phyloP scores from a whole-genome alignment of 2,113 vertebrate species.

The Paradoxurus hermaphroditus region DNA sequence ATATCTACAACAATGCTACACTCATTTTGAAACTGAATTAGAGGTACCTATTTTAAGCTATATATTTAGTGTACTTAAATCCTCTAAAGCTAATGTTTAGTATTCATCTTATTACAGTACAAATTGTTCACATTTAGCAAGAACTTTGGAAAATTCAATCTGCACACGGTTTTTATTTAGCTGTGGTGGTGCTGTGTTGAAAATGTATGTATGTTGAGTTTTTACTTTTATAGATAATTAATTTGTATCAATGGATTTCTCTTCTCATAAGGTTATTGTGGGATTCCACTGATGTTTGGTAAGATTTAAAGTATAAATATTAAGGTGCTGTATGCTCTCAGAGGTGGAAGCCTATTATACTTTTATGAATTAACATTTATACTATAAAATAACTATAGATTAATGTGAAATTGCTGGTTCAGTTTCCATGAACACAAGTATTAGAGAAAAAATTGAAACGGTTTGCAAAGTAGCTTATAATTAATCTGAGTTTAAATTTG shows the following conservation, averaged over 20 bases:
- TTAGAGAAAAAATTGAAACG: background rate
- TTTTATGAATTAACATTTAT: slow-evolving; percentile 23
- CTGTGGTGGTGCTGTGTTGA: background rate
- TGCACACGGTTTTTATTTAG: background rate
- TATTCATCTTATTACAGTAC: background rate
- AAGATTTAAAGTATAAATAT: slow-evolving; percentile 39
- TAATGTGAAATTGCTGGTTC: background rate
- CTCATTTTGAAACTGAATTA: slow-evolving; percentile 3
- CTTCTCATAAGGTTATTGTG: background rate
- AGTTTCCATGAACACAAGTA: background rate
- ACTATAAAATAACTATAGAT: slow-evolving; percentile 7
- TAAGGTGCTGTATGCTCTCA: background rate
- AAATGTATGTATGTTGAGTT: background rate
- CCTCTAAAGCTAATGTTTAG: background rate
- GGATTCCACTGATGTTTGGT: slow-evolving; percentile 28
- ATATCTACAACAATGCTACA: background rate
- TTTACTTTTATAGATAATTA: slow-evolving; percentile 45
- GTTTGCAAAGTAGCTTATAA: slow-evolving; percentile 30
- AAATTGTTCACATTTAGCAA: background rate
- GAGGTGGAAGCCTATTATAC: slow-evolving; percentile 18
- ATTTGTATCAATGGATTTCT: slow-evolving; percentile 33
- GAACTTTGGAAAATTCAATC: slow-evolving; percentile 21
- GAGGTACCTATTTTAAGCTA: background rate
- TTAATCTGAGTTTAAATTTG: slow-evolving; percentile 32
- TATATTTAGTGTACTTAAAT: background rate